Evolutionary conservation across 2,113 vertebrate genomes (phyloP), one percentile per base, ranked within the genome.

Genomic region (Sylvilagus bachmani): DNA sequence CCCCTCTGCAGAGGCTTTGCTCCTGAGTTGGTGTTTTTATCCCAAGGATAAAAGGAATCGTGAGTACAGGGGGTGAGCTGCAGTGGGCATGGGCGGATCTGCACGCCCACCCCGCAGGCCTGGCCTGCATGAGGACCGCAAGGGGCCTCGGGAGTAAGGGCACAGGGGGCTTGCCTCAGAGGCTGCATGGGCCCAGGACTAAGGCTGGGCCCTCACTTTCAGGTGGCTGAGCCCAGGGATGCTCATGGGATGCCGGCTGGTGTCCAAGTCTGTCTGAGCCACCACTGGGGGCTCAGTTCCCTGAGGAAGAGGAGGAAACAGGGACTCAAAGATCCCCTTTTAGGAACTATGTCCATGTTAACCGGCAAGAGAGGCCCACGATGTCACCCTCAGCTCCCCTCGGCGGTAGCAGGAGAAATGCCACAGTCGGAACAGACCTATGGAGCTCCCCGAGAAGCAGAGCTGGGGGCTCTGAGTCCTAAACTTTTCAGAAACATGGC

Each of bases 1-100:
- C 97, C 93, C 89, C 86, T 80, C 79, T 95, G 77, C 77, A 38
- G 96, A 89, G 90, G 94, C 66, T 96, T 97, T 94, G 97, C 86
- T 55, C 51, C 70, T 49, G n/a, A 62, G 53, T 77, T 44, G 36
- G 29, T 29, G 13, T 67, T 70, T 82, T 44, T 44, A 44, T 44
- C 44, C 44, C 44, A 44, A n/a, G n/a, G n/a, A n/a, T n/a, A n/a
- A n/a, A n/a, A n/a, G n/a, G n/a, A n/a, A n/a, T n/a, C n/a, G n/a
- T 44, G 44, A 44, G 44, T 44, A 44, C 44, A 44, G 38, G 38
- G 38, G 38, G 95, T 31, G 67, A 64, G 31, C 61, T 77, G 61
- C 14, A 38, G 12, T 27, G 51, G 5, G 49, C 10, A 7, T 44
- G 44, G 44, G 44, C 24, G 29, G 51, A 38, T 22, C 53, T 73